Evolutionary conservation across 2,113 vertebrate genomes (phyloP), one percentile per base, ranked within the genome.

Genomic region (Hemibagrus wyckioides): DNA sequence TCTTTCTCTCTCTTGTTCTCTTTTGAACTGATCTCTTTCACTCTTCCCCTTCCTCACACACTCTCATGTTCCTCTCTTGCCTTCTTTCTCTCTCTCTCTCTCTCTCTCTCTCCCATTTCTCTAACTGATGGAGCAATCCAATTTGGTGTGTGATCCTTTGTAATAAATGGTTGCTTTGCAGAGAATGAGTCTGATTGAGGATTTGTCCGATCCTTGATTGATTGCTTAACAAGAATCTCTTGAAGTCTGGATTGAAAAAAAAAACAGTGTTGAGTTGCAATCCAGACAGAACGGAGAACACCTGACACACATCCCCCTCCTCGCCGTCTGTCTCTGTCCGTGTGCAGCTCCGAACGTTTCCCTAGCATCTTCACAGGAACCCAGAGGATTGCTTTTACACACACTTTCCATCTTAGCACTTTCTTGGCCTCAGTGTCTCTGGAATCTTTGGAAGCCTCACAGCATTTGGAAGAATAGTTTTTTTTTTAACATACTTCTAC

Each of bases 171-270:
- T 90, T 92, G 92, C 91, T 94, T 94, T 92, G 89, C 90, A 79
- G 86, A 92, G 90, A 94, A 94, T 92, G 91, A 92, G 90, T 92
- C 92, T 93, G 93, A 95, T 94, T 92, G 93, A 94, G 93, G 93
- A 94, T 95, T 94, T 94, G 93, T 93, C 93, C 93, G 87, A 88
- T 93, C 91, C 91, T 94, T 93, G 92, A 92, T 90, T 93, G 94
- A 95, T 95, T 95, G 94, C 94, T 95, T 94, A 94, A 94, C 92
- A 94, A 94, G 90, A 80, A 56, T 90, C 88, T 87, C 71, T 85
- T 83, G 90, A 89, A 92, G 93, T 94, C 93, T 92, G 92, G 92
- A 94, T 90, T 92, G 92, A 11, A 4, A 6, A 28, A 13, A 92
- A 93, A 94, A 30, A 48, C 44, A 13, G 75, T n/a, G 23, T 17